Evolutionary conservation across 2,888 invertebrate species (phyloP), one percentile per base, ranked within the genome.

Genomic region (Drosophila rellima): DNA sequence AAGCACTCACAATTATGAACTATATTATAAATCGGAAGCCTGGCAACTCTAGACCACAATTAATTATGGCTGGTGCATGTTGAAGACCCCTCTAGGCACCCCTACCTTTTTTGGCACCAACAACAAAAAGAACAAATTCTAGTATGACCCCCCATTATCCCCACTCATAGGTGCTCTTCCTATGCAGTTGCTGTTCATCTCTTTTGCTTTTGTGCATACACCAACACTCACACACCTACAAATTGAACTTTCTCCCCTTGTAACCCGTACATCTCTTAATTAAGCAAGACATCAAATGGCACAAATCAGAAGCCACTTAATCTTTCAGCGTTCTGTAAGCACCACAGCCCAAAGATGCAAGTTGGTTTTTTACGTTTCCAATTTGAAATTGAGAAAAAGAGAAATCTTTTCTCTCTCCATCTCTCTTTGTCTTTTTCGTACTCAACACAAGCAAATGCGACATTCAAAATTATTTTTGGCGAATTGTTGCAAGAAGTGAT

Each of bases 391-490:
- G 39, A 47, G 18, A 42, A 15, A 33, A 18, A 54, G 47, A 35
- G 20, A 52, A 33, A 47, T 26, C 10, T 60, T 23, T 33, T 60
- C 51, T 63, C 39, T 51, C 51, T 72, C 48, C n/a, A n/a, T 69
- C 65, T 64, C 48, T 47, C 39, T 26, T 4, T 57, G 17, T 61
- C 70, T 50, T 40, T 47, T 23, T 61, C 6, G 17, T 8, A 35
- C n/a, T 55, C 11, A 29, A 20, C 31, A 59, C 42, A 42, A 56
- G 63, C 61, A 52, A 60, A 61, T 68, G 80, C 80, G 71, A 75
- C 73, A 81, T 82, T 70, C 68, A 72, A 82, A 78, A 87, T 90
- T 91, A 91, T 91, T 91, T 91, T 91, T 91, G 91, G 91, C 91
- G 91, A 91, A 91, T 91, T 90, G 88, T 87, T 84, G 75, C 87